These are phyloP conservation scores for Eciton burchellii DNA, from an alignment of 1,140 invertebrate genomes.

Conservation along the genomic window DNA sequence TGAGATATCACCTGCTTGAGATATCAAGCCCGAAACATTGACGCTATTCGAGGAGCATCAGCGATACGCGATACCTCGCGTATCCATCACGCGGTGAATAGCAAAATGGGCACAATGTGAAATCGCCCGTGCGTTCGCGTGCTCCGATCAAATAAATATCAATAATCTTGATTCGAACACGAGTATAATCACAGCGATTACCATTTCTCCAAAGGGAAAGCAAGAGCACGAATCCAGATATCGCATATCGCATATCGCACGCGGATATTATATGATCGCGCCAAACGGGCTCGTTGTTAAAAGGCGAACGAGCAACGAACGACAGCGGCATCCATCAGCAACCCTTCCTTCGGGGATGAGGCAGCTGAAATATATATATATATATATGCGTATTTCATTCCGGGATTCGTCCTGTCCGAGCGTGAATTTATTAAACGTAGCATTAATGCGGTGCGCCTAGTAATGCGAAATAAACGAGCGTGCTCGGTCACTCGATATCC, in stretches of 20 bases:
- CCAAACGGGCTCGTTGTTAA: background rate
- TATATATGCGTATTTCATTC: slow-evolving; percentile 54
- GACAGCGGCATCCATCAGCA: slow-evolving; percentile 6
- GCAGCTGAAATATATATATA: slow-evolving; percentile 52
- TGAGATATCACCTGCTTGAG: slow-evolving; percentile 74
- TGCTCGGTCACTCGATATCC: slow-evolving; percentile 69
- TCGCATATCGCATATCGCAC: too few species aligned
- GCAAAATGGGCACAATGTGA: slow-evolving; percentile 6
- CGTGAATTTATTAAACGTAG: slow-evolving; percentile 70
- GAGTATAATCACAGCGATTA: background rate
- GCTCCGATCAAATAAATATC: background rate
- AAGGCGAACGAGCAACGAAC: background rate
- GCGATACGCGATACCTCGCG: slow-evolving; percentile 15
- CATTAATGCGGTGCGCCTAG: slow-evolving; percentile 66
- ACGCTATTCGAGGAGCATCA: slow-evolving; percentile 38
- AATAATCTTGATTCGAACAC: background rate
- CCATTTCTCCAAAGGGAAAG: background rate
- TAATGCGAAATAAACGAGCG: slow-evolving; percentile 69
- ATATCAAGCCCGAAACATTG: slow-evolving; percentile 70
- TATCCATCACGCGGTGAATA: slow-evolving; percentile 16
- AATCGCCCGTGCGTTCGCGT: background rate
- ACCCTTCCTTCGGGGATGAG: background rate
- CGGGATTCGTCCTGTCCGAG: slow-evolving; percentile 40
- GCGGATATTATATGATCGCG: background rate
- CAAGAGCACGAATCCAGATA: background rate